Evolutionary conservation across 2,113 vertebrate species (phyloP).

Genomic region (Gnathonemus longibarbis): DNA sequence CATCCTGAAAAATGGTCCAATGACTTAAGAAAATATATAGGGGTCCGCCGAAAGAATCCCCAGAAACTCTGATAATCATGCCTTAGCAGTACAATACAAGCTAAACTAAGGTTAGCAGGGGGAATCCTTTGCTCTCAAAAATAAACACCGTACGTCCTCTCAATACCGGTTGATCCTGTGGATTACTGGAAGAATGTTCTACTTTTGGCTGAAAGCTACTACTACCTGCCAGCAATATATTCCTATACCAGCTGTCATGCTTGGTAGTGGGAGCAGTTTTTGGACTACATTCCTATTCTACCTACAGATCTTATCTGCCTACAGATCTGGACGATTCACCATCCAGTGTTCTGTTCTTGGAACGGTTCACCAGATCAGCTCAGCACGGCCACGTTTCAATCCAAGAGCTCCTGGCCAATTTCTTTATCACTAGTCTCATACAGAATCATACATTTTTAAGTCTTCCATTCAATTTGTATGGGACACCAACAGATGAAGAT

Average conservation of each 20-base stretch:
- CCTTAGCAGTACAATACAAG: neutral
- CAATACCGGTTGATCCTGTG: neutral
- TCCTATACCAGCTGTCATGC: neutral
- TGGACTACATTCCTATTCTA: neutral
- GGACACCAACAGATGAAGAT: neutral
- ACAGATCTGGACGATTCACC: neutral
- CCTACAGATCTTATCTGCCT: neutral
- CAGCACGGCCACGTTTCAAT: neutral
- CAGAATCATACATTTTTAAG: neutral
- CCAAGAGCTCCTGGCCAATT: neutral
- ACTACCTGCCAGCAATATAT: neutral
- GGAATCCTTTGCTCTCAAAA: neutral
- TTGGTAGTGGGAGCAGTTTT: neutral
- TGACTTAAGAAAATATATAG: neutral
- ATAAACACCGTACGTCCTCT: neutral
- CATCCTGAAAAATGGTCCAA: neutral
- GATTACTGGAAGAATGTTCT: neutral
- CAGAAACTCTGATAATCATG: neutral
- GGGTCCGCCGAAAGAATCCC: neutral
- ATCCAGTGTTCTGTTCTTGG: neutral
- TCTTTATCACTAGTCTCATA: neutral
- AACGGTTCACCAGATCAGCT: neutral
- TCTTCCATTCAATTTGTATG: neutral
- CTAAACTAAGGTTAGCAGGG: neutral
- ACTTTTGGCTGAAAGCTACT: neutral